These are phyloP conservation scores for Aselliscus stoliczkanus DNA, from an alignment of 2,797 vertebrate genomes.

Conservation along the genomic window DNA sequence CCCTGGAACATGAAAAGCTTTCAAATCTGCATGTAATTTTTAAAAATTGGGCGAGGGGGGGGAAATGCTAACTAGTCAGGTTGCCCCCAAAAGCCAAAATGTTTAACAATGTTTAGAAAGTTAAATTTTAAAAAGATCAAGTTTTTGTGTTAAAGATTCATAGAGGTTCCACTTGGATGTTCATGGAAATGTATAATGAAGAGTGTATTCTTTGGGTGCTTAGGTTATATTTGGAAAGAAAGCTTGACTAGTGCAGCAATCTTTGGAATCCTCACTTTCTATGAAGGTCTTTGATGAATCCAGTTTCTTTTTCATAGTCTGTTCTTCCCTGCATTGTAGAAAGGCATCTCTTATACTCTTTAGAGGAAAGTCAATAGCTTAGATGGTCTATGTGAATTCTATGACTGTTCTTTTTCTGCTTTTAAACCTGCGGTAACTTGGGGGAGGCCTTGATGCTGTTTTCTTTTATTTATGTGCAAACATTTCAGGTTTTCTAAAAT, in stretches of 20 bases:
- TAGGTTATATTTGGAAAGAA: neutral
- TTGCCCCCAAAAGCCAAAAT: neutral
- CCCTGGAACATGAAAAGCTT: neutral
- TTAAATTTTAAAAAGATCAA: neutral
- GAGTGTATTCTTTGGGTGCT: neutral
- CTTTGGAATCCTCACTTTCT: neutral
- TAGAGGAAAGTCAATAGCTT: neutral
- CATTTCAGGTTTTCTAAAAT: neutral
- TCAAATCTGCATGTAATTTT: neutral
- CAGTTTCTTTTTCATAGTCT: neutral
- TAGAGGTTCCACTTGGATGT: neutral
- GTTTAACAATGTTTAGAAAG: constrained; percentile 4
- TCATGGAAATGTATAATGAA: neutral
- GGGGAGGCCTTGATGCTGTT: neutral
- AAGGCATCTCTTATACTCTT: neutral
- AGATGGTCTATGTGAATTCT: neutral
- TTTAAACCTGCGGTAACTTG: neutral
- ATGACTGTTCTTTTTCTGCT: neutral
- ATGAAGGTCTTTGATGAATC: neutral
- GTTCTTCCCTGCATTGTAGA: neutral
- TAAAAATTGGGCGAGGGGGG: neutral
- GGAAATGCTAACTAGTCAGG: neutral
- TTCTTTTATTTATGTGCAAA: neutral
- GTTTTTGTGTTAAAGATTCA: neutral
- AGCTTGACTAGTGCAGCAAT: neutral